A percentile compares a stretch with the other conserved stretches of the same genome.
These are phyloP conservation scores for Lottia gigantea DNA, from an alignment of 2,888 invertebrate genomes.

Conservation along the genomic window DNA sequence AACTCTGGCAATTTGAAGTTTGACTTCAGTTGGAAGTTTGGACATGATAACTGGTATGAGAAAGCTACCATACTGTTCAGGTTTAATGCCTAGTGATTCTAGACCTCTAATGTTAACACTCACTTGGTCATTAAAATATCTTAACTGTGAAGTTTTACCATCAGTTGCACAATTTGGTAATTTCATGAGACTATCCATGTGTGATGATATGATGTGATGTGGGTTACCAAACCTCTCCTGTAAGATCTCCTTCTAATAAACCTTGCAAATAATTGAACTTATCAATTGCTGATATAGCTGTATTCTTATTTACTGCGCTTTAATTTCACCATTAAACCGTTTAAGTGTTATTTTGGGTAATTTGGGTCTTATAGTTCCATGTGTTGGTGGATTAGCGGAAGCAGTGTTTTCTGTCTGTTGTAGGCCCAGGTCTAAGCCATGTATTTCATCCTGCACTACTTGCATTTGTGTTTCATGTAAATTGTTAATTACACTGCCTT, in stretches of 20 bases:
- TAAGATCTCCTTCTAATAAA: conserved; percentile 11
- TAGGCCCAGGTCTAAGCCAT: neutral
- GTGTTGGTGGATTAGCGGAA: neutral
- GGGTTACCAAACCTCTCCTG: conserved; percentile 14
- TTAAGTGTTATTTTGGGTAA: conserved; percentile 11
- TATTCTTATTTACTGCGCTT: conserved; percentile 4
- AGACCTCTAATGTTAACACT: conserved; percentile 12
- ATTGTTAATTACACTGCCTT: too few species aligned
- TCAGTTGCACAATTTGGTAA: conserved; percentile 1
- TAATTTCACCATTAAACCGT: neutral
- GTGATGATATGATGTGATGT: neutral
- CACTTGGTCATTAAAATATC: conserved; percentile 2
- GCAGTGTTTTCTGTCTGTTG: neutral
- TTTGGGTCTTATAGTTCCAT: conserved; percentile 4
- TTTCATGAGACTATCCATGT: conserved; percentile 12
- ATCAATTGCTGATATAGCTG: conserved; percentile 9
- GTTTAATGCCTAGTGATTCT: conserved; percentile 3
- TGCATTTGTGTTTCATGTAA: too few species aligned
- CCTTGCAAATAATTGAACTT: conserved; percentile 14
- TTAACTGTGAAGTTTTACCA: neutral
- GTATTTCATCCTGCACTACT: neutral
- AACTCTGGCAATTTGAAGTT: neutral
- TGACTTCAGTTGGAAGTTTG: too few species aligned
- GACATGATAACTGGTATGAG: conserved; percentile 16
- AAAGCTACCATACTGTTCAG: conserved; percentile 15